Evolutionary conservation across 2,113 vertebrate genomes (phyloP).

Genomic region (Noctilio leporinus): DNA sequence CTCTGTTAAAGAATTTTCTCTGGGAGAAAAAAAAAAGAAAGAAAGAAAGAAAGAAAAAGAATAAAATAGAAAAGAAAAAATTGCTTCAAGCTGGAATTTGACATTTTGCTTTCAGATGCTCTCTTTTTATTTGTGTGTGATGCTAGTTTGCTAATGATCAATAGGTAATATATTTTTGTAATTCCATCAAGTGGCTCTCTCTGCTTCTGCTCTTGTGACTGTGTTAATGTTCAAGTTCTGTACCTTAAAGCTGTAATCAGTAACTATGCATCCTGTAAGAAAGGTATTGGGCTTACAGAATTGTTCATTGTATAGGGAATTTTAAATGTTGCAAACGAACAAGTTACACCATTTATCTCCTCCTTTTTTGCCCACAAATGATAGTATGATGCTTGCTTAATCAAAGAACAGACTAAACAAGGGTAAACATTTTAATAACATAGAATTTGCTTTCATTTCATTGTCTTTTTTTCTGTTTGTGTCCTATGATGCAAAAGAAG

Average conservation of each 20-base stretch:
- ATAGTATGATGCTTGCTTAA: constrained; percentile 88
- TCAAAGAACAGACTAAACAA: constrained; percentile 80
- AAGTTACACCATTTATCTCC: constrained; percentile 78
- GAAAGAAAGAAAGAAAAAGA: too few relatives aligned
- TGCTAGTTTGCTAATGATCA: constrained; percentile 84
- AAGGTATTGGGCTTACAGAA: constrained; percentile 87
- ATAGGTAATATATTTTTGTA: constrained; percentile 80
- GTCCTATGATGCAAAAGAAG: constrained; percentile 97
- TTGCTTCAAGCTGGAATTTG: constrained; percentile 95
- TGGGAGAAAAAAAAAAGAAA: constrained; percentile 90
- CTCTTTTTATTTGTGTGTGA: constrained; percentile 89
- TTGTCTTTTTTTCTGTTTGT: constrained; percentile 97
- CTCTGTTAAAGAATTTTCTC: constrained; percentile 92
- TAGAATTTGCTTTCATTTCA: constrained; percentile 99
- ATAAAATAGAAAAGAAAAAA: too few relatives aligned
- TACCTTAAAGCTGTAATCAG: constrained; percentile 89
- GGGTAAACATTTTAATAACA: constrained; percentile 88
- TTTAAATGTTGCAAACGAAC: constrained; percentile 89
- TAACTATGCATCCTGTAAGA: constrained; percentile 99
- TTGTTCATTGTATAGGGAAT: constrained; percentile 83
- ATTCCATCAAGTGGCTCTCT: constrained; percentile 81
- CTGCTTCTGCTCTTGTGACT: constrained; percentile 82
- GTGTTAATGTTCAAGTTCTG: constrained; percentile 85
- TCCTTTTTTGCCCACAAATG: constrained; percentile 88
- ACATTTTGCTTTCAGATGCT: constrained; percentile 92